Conservation (phyloP, 2,888 invertebrate species). For the Drosophila buzzatii region DNA sequence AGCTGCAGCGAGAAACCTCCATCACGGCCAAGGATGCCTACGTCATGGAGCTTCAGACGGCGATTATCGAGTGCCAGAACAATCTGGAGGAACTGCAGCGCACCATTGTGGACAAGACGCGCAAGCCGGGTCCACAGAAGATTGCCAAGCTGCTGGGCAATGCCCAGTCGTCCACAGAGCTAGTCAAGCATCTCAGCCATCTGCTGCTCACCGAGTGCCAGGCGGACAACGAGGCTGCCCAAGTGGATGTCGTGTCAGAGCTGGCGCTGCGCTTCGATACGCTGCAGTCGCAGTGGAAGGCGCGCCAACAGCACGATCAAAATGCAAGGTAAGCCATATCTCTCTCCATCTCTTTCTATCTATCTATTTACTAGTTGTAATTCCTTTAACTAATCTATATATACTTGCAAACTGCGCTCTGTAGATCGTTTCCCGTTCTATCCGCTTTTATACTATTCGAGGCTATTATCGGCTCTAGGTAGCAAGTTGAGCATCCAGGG, state of each 20-base stretch:
- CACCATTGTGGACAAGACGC: conserved; percentile 87
- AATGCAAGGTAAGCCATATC: conserved; percentile 90
- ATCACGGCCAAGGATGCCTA: conserved; percentile 94
- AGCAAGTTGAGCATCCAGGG: neutral
- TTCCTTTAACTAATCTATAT: conserved; percentile 17
- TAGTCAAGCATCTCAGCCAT: conserved; percentile 92
- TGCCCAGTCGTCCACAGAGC: conserved; percentile 92
- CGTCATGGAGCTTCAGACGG: conserved; percentile 90
- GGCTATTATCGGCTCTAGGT: conserved; percentile 13
- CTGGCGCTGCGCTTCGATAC: conserved; percentile 89
- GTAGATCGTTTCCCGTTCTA: conserved; percentile 18
- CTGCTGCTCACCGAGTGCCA: conserved; percentile 91
- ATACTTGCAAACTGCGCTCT: conserved; percentile 46
- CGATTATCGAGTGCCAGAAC: conserved; percentile 89
- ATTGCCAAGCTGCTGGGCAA: conserved; percentile 91
- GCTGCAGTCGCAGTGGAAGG: conserved; percentile 90
- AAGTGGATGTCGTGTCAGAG: conserved; percentile 88
- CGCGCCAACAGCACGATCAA: conserved; percentile 91
- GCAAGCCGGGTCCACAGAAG: conserved; percentile 89
- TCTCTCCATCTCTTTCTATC: no score
- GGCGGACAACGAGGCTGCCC: conserved; percentile 89
- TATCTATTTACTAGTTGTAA: neutral
- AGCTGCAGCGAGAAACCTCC: conserved; percentile 88
- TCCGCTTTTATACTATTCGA: conserved; percentile 18
- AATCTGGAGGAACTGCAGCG: conserved; percentile 89